Conservation (phyloP, 1,140 invertebrate genomes). For the Tigriopus japonicus region DNA sequence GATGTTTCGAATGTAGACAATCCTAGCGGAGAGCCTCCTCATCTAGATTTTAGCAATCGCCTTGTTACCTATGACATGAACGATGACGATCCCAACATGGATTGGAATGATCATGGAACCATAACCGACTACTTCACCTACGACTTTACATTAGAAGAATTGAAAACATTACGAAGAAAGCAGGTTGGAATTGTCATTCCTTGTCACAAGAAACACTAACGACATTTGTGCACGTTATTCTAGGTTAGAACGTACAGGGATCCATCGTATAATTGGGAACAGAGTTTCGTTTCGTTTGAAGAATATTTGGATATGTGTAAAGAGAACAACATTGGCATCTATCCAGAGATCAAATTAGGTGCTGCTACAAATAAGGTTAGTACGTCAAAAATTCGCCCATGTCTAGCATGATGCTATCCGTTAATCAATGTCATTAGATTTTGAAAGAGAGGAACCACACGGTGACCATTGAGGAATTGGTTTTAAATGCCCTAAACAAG, state of each 20-base stretch:
- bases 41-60: neutral
- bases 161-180: neutral
- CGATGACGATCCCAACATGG: slow-evolving; percentile 2
- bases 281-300: slow-evolving; percentile 2
- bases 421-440: no score
- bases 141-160: slow-evolving; percentile 10
- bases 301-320: slow-evolving; percentile 9
- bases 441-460: neutral
- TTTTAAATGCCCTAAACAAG: neutral
- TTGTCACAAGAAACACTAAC: no score
- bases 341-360: slow-evolving; percentile 7
- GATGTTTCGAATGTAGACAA: neutral
- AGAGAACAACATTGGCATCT: neutral
- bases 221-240: neutral
- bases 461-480: neutral
- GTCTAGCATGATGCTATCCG: no score
- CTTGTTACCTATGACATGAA: slow-evolving; percentile 4
- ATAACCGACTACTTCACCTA: slow-evolving; percentile 6
- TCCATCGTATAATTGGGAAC: neutral
- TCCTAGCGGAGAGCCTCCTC: neutral
- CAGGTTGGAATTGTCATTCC: neutral
- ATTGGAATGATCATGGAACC: slow-evolving; percentile 11
- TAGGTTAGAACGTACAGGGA: slow-evolving; percentile 4
- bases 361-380: slow-evolving; percentile 9
- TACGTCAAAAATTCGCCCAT: neutral